Evolutionary conservation across 2,888 invertebrate species (phyloP), one percentile per base, ranked within the genome.

Genomic region (Creontiades dilutus): DNA sequence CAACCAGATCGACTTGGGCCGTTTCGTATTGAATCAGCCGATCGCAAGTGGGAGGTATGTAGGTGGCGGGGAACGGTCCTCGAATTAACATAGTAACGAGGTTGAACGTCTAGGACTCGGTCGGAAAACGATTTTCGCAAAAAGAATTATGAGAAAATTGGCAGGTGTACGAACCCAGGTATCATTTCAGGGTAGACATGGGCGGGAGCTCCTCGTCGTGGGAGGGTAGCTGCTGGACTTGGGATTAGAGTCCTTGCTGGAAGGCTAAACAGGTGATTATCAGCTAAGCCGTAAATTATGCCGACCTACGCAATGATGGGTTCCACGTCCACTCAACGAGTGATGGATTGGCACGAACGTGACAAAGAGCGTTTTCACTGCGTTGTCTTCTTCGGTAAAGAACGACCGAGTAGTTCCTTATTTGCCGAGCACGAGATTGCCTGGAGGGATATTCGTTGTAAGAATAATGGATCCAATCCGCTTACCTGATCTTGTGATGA

Each of bases 101-200:
- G 23, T 68, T 23, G 68, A 23, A 13, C 68, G 68, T 68, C 27
- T 27, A 5, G 23, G 68, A 27, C n/a, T 16, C 57, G 12, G 68
- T 68, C 23, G 12, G 68, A 13, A 68, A 37, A 68, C 9, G 68
- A 68, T 23, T 68, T n/a, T 23, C 11, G 68, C 23, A 23, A 68
- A 23, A 68, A 68, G 68, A 68, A 68, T 68, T 68, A 68, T 68
- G 23, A 68, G 68, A 68, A 68, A 68, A 23, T 68, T 23, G 3
- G 68, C 19, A 19, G 68, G 23, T 68, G 19, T 23, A 68, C 68
- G 12, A 23, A 68, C 68, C 23, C 68, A 23, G 23, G 23, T 68
- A 23, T 23, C 68, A 68, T 68, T 68, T 68, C 13, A 68, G 68
- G 23, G 13, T 68, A 12, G 68, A 23, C 23, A 68, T 27, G n/a